Evolutionary conservation across 2,797 vertebrate genomes (phyloP).

Genomic region (Valencia hispanica): DNA sequence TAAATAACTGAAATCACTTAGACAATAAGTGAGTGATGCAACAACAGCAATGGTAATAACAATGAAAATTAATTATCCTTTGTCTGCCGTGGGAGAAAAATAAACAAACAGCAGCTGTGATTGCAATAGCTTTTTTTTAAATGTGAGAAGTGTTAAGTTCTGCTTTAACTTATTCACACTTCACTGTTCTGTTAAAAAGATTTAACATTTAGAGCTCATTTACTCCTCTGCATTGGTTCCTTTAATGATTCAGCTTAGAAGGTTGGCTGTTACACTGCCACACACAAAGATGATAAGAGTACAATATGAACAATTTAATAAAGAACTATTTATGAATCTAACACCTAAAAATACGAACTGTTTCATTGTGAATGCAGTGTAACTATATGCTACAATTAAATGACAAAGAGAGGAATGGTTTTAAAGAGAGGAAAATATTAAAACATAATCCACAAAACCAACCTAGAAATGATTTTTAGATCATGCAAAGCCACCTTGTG

Average conservation of each 20-base stretch:
- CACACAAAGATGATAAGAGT: background rate
- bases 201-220: constrained; percentile 43
- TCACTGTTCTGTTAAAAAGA: constrained; percentile 24
- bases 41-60: constrained; percentile 6
- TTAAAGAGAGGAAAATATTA: constrained; percentile 24
- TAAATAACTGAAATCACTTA: constrained; percentile 4
- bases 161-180: constrained; percentile 28
- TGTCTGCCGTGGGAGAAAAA: constrained; percentile 17
- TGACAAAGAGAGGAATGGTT: constrained; percentile 7
- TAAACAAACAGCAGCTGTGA: constrained; percentile 26
- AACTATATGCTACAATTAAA: background rate
- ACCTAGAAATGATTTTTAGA: constrained; percentile 50
- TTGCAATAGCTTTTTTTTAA: constrained; percentile 19
- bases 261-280: background rate
- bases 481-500: constrained; percentile 32
- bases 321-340: background rate
- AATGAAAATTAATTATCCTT: background rate
- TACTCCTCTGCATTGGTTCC: constrained; percentile 15
- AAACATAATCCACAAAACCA: constrained; percentile 35
- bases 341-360: background rate
- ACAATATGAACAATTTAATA: background rate
- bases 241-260: constrained; percentile 17
- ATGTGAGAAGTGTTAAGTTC: constrained; percentile 25
- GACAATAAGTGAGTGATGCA: constrained; percentile 7
- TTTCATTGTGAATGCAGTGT: constrained; percentile 1